phyloP scores from a whole-genome alignment of 1,140 invertebrate species.

The Streblospio benedicti region DNA sequence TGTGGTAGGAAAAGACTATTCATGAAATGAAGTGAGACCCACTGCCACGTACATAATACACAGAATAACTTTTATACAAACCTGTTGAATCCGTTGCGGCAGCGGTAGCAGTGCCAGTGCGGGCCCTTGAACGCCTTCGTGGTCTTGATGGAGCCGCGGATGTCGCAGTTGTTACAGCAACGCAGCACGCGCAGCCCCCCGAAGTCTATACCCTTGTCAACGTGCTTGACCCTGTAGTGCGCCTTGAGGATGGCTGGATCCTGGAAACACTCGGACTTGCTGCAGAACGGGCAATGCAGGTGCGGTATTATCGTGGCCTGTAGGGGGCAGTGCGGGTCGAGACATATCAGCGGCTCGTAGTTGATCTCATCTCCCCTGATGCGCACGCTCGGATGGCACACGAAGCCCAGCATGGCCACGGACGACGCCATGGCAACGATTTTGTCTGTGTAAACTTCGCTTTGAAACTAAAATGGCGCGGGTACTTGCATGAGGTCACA shows the following conservation, averaged over 20 bases:
- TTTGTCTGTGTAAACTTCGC: too few relatives aligned
- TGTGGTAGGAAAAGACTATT: too few relatives aligned
- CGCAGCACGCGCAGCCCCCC: constrained; percentile 45
- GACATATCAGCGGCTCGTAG: constrained; percentile 39
- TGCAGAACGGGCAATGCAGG: constrained; percentile 48
- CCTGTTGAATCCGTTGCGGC: constrained; percentile 47
- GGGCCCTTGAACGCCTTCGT: constrained; percentile 48
- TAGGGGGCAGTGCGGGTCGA: constrained; percentile 34
- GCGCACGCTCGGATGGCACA: constrained; percentile 45
- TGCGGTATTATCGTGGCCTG: constrained; percentile 33
- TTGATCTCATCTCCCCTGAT: constrained; percentile 46
- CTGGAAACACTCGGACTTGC: constrained; percentile 41
- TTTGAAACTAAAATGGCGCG: too few relatives aligned
- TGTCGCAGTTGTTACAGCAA: constrained; percentile 47
- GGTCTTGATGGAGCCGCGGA: constrained; percentile 47
- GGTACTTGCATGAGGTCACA: too few relatives aligned
- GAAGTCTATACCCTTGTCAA: constrained; percentile 49
- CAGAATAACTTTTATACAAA: too few relatives aligned
- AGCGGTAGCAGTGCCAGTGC: constrained; percentile 48
- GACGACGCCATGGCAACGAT: too few relatives aligned
- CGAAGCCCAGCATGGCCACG: too few relatives aligned
- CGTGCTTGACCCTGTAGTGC: constrained; percentile 48
- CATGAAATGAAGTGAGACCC: too few relatives aligned
- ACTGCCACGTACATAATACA: too few relatives aligned
- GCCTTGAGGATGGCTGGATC: constrained; percentile 46